phyloP scores from a whole-genome alignment of 2,888 invertebrate species.

The Sabatieria punctata region DNA sequence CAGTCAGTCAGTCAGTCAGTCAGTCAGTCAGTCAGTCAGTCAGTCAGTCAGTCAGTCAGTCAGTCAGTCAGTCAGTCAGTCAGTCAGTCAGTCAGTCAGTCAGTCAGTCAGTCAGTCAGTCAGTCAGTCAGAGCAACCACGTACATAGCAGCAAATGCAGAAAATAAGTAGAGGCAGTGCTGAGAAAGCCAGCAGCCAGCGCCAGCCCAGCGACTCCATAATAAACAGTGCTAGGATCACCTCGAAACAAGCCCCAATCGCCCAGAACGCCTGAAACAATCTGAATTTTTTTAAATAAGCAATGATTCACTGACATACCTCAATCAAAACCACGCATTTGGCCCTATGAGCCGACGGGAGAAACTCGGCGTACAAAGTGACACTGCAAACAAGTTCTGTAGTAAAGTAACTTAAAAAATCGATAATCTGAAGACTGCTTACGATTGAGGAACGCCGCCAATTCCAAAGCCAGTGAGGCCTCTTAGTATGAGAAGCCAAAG shows the following conservation, averaged over 20 bases:
- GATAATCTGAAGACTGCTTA: no score
- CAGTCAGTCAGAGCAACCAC: conserved; percentile 12
- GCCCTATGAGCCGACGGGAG: conserved; percentile 79
- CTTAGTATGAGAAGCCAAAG: conserved; percentile 74
- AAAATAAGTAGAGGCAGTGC: conserved; percentile 70
- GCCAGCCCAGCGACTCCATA: conserved; percentile 78
- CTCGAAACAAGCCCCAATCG: conserved; percentile 79
- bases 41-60: no score
- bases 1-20: no score
- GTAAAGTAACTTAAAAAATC: no score
- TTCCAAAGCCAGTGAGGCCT: conserved; percentile 81
- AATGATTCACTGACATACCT: conserved; percentile 50
- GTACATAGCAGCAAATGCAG: conserved; percentile 36
- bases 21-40: no score
- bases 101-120: background rate
- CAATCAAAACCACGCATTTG: conserved; percentile 80
- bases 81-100: background rate
- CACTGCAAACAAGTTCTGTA: conserved; percentile 44
- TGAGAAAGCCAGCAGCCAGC: conserved; percentile 77
- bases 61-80: no score
- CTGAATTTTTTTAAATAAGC: conserved; percentile 5
- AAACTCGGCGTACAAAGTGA: conserved; percentile 87
- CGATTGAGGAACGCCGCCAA: conserved; percentile 93
- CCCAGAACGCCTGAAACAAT: conserved; percentile 69
- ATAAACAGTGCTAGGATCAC: conserved; percentile 70